These are phyloP conservation scores for Nylanderia fulva DNA, from an alignment of 1,140 invertebrate species.

Conservation along the genomic window DNA sequence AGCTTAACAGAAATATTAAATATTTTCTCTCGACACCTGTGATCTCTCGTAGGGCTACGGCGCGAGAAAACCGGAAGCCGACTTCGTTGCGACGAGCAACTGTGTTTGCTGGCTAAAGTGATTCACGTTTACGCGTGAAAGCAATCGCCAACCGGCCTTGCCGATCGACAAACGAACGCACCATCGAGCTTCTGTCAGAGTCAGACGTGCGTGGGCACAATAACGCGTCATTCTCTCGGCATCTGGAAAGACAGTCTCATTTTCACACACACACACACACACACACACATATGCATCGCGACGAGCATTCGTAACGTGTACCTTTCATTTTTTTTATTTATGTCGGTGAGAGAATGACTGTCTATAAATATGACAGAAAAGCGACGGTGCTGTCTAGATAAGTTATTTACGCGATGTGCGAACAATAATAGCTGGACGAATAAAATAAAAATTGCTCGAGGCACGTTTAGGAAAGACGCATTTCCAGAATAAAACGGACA, in stretches of 20 bases:
- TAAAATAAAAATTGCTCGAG: not conserved
- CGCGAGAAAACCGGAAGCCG: not conserved
- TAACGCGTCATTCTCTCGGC: constrained; percentile 62
- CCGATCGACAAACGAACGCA: constrained; percentile 59
- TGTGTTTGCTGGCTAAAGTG: constrained; percentile 12
- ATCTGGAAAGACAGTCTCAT: constrained; percentile 43
- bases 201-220: constrained; percentile 66
- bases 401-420: not conserved
- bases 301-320: not conserved
- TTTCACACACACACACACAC: not conserved
- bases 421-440: not conserved
- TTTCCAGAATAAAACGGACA: not conserved
- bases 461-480: not conserved
- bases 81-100: not conserved
- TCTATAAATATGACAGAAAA: not conserved
- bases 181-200: constrained; percentile 73
- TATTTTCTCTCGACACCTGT: not conserved
- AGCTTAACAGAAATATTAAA: constrained; percentile 10
- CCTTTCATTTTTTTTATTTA: not conserved
- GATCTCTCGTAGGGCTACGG: not conserved
- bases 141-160: constrained; percentile 54
- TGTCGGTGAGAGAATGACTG: not conserved
- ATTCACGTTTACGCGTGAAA: constrained; percentile 35
- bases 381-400: not conserved
- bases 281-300: not conserved